These are phyloP conservation scores for Syngnathus floridae DNA, from an alignment of 2,113 vertebrate genomes.

Conservation along the genomic window DNA sequence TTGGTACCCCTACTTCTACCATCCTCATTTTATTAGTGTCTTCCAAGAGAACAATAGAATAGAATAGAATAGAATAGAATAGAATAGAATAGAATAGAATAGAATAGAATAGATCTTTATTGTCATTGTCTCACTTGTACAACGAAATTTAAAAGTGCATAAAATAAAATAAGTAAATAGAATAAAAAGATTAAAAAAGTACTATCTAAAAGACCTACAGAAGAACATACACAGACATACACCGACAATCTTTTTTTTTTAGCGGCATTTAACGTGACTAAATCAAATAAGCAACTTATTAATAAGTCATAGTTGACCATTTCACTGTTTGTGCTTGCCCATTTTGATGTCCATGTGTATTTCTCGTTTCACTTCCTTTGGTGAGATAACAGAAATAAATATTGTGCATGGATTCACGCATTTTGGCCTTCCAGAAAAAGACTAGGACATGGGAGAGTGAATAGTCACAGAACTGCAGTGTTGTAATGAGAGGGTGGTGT, in stretches of 20 bases:
- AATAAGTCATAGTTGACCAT: not conserved
- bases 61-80: no score
- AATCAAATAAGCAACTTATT: slow-evolving; percentile 7
- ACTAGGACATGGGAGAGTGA: slow-evolving; percentile 43
- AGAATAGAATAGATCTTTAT: no score
- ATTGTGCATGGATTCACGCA: slow-evolving; percentile 34
- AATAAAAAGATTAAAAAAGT: no score
- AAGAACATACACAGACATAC: no score
- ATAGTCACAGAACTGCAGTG: slow-evolving; percentile 36
- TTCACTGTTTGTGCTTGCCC: slow-evolving; percentile 3
- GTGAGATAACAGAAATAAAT: slow-evolving; percentile 12
- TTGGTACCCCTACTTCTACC: slow-evolving; percentile 6
- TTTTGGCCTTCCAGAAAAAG: slow-evolving; percentile 33
- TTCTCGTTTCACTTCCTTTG: slow-evolving; percentile 9
- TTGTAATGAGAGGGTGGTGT: slow-evolving; percentile 52
- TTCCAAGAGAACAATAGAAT: slow-evolving; percentile 1
- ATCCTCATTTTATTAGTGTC: slow-evolving; percentile 38
- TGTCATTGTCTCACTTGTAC: no score
- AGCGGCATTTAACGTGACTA: no score
- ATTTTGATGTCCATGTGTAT: slow-evolving; percentile 12
- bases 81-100: no score
- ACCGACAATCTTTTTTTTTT: no score
- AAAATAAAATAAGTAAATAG: no score
- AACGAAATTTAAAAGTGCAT: no score
- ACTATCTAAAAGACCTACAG: no score